Percentiles rank a stretch among this genome's conserved stretches.
phyloP scores from a whole-genome alignment of 1,140 invertebrate genomes.

The Drosophila ananassae region DNA sequence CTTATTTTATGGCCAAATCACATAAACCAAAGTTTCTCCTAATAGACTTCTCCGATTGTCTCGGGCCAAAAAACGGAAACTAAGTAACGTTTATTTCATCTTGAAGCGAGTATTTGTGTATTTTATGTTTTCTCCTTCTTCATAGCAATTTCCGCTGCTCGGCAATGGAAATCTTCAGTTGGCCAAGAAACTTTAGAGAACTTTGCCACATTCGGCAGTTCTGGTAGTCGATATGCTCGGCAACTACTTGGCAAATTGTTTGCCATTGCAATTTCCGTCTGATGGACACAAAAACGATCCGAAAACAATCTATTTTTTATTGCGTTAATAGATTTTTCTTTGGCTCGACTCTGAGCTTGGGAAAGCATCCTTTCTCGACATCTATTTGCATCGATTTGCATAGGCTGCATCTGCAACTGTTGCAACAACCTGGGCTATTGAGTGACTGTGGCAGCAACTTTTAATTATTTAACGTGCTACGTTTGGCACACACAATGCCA shows the following conservation, averaged over 20 bases:
- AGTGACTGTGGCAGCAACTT: conserved; percentile 46
- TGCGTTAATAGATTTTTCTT: conserved; percentile 34
- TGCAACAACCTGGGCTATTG: conserved; percentile 16
- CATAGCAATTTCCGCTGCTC: conserved; percentile 63
- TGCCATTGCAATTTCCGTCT: conserved; percentile 68
- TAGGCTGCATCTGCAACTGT: neutral
- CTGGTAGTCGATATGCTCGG: conserved; percentile 57
- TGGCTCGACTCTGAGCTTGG: neutral
- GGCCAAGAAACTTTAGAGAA: conserved; percentile 41
- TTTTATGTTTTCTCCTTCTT: conserved; percentile 39
- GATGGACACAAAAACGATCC: conserved; percentile 52
- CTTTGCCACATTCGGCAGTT: conserved; percentile 44
- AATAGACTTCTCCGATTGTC: conserved; percentile 46
- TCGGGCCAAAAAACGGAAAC: conserved; percentile 57
- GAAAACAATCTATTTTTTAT: conserved; percentile 59
- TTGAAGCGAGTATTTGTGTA: conserved; percentile 31
- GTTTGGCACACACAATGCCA: conserved; percentile 39
- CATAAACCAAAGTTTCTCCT: conserved; percentile 58
- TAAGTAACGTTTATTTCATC: conserved; percentile 65
- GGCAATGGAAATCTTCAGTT: conserved; percentile 32
- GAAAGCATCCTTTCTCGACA: too few relatives aligned
- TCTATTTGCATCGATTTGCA: neutral
- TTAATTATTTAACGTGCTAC: conserved; percentile 75
- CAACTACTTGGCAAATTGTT: conserved; percentile 76
- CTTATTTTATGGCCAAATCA: conserved; percentile 33